Conservation (phyloP, 30 jellyfish, hydroid and myxozoan genomes). For the Cassiopea xamachana region DNA sequence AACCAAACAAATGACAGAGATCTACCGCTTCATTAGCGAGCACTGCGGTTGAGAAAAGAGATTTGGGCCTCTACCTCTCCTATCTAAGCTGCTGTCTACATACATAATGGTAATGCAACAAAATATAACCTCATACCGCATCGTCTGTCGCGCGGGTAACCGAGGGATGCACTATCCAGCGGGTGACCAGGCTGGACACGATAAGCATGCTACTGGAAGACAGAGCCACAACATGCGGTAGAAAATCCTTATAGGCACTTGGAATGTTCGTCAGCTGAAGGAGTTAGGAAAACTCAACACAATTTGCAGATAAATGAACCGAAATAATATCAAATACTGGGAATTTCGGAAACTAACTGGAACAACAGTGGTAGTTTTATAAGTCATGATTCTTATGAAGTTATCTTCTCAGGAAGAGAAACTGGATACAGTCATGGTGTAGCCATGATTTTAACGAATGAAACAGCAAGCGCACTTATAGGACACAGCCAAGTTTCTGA, state of each 20-base stretch:
- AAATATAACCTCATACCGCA: conserved; percentile 33
- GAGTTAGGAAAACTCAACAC: conserved; percentile 21
- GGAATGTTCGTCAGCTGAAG: conserved; percentile 49
- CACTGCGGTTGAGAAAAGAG: conserved; percentile 23
- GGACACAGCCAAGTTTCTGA: not conserved
- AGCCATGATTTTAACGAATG: not conserved
- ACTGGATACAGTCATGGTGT: conserved; percentile 12
- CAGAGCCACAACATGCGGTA: conserved; percentile 3
- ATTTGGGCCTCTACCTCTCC: conserved; percentile 12
- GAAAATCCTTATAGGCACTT: conserved; percentile 3
- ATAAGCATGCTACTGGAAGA: conserved; percentile 35
- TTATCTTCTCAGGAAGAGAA: conserved; percentile 7
- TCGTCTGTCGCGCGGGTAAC: conserved; percentile 67
- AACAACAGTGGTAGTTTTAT: conserved; percentile 9
- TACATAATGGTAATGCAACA: not conserved
- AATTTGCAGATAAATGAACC: conserved; percentile 16
- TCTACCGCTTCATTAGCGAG: conserved; percentile 12
- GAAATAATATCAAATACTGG: conserved; percentile 11
- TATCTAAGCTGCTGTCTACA: not conserved
- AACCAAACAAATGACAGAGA: not conserved
- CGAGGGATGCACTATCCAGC: conserved; percentile 25
- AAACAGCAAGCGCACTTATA: conserved; percentile 1
- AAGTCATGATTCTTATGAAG: not conserved
- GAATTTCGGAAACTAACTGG: conserved; percentile 30
- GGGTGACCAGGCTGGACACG: conserved; percentile 30